Base-by-base conservation (phyloP, 1,140 invertebrate species). In the Drosophila aff. region DNA sequence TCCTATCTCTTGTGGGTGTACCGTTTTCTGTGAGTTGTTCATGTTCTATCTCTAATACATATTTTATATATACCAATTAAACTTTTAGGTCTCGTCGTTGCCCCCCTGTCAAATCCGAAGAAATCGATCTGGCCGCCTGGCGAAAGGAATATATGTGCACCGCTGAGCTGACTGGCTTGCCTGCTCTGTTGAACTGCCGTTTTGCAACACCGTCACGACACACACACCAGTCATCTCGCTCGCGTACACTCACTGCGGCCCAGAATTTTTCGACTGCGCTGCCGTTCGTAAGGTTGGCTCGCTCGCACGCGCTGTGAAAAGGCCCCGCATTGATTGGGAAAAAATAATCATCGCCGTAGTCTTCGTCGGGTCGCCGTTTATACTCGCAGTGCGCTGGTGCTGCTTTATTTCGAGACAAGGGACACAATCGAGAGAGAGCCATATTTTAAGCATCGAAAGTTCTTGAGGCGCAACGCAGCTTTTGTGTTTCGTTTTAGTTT, bases 321-420 rank as follows among this genome's bases (percentile, higher is more conserved):
- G 68, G 46, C 33, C 69, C 38, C 43, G 75, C 73, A 77, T 77
- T 77, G 74, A 76, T 76, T 77, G 57, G 50, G 61, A 66, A 76
- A 79, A 78, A 84, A 78, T 80, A 82, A 76, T 82, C 78, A 63
- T 75, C 64, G 64, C 80, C 84, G 82, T 87, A 87, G 82, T 86
- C 85, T 85, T 76, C 84, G 84, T 87, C 84, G 84, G 84, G 84
- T 83, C 84, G 84, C 84, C 83, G 84, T 82, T 86, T 77, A 53
- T 79, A 82, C 82, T 86, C 82, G 82, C 82, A 82, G 82, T 90
- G 71, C 67, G 67, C 71, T 73, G 68, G 71, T 73, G 84, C 84
- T 87, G 84, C 84, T 67, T 81, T 79, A 87, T 89, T 84, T 87
- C 84, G 82, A 81, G 84, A 83, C 81, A 83, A 82, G 81, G 81